Evolutionary conservation across 64 coral and sea anemone species (phyloP).

Genomic region (Anthopleura sola): DNA sequence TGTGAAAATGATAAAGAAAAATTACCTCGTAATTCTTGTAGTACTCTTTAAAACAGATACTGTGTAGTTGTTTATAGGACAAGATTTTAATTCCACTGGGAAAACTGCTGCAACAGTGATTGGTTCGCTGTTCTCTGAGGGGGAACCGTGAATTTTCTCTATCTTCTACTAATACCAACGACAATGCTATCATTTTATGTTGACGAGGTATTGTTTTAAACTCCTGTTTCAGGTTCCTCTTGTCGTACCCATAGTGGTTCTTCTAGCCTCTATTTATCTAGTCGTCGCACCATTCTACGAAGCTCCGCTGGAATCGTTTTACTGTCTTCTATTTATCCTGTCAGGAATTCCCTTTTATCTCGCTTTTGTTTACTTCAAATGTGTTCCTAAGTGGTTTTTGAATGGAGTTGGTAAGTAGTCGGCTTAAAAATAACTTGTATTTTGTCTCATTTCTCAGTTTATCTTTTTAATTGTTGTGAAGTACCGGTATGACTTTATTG

Average conservation of each 20-base stretch:
- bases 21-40: no score
- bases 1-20: no score
- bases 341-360: slow-evolving; percentile 88
- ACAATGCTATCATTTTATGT: not conserved
- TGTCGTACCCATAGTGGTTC: slow-evolving; percentile 65
- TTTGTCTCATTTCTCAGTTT: not conserved
- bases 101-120: no score
- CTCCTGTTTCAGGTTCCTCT: slow-evolving; percentile 55
- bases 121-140: no score
- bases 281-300: slow-evolving; percentile 92
- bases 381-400: slow-evolving; percentile 65
- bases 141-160: no score
- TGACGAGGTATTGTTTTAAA: not conserved
- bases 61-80: no score
- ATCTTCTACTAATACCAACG: not conserved
- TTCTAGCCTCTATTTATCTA: slow-evolving; percentile 76
- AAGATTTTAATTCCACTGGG: no score
- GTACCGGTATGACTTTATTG: no score
- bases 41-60: no score
- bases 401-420: slow-evolving; percentile 27
- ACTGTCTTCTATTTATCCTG: slow-evolving; percentile 83
- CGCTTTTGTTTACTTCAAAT: slow-evolving; percentile 78
- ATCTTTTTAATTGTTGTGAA: not conserved
- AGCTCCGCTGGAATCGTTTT: slow-evolving; percentile 76
- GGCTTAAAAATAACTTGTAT: not conserved